These are phyloP conservation scores for Lycia hirtaria DNA, from an alignment of 2,888 invertebrate genomes.

Conservation along the genomic window DNA sequence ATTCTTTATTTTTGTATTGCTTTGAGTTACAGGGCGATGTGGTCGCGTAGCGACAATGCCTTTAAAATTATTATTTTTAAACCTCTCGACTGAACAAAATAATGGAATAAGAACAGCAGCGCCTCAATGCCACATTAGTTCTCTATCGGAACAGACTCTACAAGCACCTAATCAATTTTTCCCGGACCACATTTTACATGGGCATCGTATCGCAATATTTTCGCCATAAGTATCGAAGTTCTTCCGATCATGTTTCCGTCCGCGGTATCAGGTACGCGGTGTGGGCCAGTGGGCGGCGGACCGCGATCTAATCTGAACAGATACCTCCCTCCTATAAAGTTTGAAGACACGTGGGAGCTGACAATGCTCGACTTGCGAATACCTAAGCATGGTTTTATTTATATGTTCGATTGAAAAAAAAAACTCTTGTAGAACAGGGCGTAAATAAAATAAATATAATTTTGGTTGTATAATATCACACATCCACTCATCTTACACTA, in stretches of 20 bases:
- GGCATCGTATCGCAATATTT: conserved; percentile 16
- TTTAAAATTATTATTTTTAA: no score
- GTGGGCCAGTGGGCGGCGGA: conserved; percentile 69
- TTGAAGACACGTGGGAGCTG: conserved; percentile 51
- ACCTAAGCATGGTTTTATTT: conserved; percentile 32
- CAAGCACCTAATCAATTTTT: background rate
- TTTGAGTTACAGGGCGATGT: no score
- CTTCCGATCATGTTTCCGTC: conserved; percentile 41
- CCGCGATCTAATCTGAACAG: conserved; percentile 67
- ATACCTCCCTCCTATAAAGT: conserved; percentile 69
- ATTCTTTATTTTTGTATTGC: no score
- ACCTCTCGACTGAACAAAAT: no score
- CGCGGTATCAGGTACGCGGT: conserved; percentile 35
- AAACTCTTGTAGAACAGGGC: no score
- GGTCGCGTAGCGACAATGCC: no score
- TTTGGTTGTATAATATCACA: no score
- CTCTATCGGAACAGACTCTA: background rate
- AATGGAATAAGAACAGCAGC: no score
- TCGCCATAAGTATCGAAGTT: conserved; percentile 38
- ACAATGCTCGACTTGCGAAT: conserved; percentile 37
- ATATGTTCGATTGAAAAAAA: background rate
- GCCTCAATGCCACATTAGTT: no score
- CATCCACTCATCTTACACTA: no score
- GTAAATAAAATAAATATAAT: no score
- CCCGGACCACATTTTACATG: background rate